phyloP scores from a whole-genome alignment of 2,113 vertebrate species.

The Marmota flaviventris region DNA sequence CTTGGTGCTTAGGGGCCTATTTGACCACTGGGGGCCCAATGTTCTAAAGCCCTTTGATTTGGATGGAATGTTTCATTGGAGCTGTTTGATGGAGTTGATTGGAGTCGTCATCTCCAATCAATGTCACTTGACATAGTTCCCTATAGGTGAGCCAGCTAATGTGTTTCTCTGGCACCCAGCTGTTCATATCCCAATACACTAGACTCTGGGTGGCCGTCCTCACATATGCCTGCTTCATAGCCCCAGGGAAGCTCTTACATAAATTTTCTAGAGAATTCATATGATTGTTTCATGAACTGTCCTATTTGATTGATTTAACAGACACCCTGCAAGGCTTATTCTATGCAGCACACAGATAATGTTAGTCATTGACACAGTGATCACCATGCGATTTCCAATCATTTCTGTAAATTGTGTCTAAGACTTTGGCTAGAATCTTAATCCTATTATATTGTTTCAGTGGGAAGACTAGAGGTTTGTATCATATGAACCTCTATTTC shows the following conservation, averaged over 20 bases:
- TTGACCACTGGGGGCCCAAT: neutral
- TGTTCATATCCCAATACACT: neutral
- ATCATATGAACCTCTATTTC: neutral
- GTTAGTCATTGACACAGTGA: neutral
- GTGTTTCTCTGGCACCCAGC: neutral
- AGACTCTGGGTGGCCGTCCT: too few species aligned
- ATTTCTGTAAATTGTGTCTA: neutral
- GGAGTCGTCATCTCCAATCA: neutral
- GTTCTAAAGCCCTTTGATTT: neutral
- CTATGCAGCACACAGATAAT: neutral
- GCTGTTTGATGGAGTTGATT: too few species aligned
- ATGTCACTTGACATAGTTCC: neutral
- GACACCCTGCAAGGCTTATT: neutral
- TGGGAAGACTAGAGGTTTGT: neutral
- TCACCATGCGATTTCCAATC: neutral
- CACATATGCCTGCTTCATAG: neutral
- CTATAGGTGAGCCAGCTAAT: fast-evolving
- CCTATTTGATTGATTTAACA: neutral
- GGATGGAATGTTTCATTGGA: neutral
- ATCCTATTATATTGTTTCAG: neutral
- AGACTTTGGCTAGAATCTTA: neutral
- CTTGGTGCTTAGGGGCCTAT: neutral
- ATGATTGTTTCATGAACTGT: neutral
- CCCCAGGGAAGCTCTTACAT: neutral
- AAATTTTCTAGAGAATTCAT: neutral